Percentiles rank a stretch among this genome's conserved stretches.
These are phyloP conservation scores for Campaea margaritaria DNA, from an alignment of 2,888 invertebrate species.

Conservation along the genomic window DNA sequence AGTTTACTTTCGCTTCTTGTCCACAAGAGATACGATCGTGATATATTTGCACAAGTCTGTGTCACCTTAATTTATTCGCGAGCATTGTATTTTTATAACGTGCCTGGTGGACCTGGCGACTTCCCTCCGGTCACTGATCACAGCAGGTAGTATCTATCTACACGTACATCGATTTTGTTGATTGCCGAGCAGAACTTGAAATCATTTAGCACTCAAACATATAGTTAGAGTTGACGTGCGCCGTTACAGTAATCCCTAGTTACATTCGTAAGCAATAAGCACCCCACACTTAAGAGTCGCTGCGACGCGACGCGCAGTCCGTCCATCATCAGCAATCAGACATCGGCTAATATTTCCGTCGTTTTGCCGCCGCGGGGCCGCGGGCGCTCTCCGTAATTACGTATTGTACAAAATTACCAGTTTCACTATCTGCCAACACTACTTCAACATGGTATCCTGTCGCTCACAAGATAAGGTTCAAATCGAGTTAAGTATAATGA, in stretches of 20 bases:
- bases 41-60: no score
- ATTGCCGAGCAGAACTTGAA: conserved; percentile 5
- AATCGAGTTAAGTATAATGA: neutral
- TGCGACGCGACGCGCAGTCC: conserved; percentile 1
- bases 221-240: conserved; percentile 4
- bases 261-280: neutral
- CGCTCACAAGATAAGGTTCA: conserved; percentile 1
- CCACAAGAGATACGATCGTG: no score
- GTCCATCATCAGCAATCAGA: conserved; percentile 20
- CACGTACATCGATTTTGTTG: neutral
- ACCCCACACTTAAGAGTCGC: conserved; percentile 2
- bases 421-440: conserved; percentile 21
- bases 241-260: conserved; percentile 1
- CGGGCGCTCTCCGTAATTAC: conserved; percentile 47
- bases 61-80: no score
- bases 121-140: no score
- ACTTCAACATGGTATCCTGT: conserved; percentile 9
- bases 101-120: no score
- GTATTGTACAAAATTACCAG: conserved; percentile 57
- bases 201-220: conserved; percentile 7
- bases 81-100: no score
- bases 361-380: conserved; percentile 12
- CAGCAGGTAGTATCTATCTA: no score
- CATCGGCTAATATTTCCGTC: conserved; percentile 26
- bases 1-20: no score